These are phyloP conservation scores for Patella ulyssiponensis DNA, from an alignment of 2,888 invertebrate genomes.

Conservation along the genomic window DNA sequence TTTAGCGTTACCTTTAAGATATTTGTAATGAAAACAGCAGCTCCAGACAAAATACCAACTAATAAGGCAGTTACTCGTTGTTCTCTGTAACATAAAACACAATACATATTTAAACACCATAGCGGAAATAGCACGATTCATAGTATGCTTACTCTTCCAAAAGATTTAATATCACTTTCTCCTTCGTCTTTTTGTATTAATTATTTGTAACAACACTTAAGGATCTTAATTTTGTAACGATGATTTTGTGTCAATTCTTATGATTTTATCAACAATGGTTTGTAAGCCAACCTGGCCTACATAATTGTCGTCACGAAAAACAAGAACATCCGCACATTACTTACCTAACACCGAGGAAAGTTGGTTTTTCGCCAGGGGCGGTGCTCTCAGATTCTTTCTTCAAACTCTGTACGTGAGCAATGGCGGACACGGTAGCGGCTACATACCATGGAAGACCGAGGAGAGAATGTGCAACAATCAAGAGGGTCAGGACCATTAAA, in stretches of 20 bases:
- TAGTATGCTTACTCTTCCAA: no score
- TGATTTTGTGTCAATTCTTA: no score
- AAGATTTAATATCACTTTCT: no score
- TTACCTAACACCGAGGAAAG: conserved; percentile 91
- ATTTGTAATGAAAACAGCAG: conserved; percentile 92
- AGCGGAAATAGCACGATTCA: background rate
- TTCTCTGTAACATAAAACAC: conserved; percentile 52
- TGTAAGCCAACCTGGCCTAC: no score
- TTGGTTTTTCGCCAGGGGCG: conserved; percentile 97
- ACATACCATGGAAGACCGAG: conserved; percentile 87
- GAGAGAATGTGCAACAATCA: conserved; percentile 89
- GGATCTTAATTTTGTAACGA: no score
- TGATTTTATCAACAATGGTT: no score
- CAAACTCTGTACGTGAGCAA: conserved; percentile 96
- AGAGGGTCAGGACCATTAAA: conserved; percentile 89
- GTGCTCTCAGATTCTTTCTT: conserved; percentile 96
- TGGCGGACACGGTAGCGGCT: conserved; percentile 96
- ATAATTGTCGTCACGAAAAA: no score
- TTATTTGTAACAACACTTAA: no score
- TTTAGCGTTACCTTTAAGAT: conserved; percentile 77
- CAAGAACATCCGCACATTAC: conserved; percentile 72
- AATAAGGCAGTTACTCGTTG: conserved; percentile 93
- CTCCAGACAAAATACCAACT: conserved; percentile 93
- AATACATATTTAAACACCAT: background rate
- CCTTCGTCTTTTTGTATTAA: no score